Evolutionary conservation across 2,797 vertebrate genomes (phyloP).

Genomic region (Ctenochaetus hawaiiensis): DNA sequence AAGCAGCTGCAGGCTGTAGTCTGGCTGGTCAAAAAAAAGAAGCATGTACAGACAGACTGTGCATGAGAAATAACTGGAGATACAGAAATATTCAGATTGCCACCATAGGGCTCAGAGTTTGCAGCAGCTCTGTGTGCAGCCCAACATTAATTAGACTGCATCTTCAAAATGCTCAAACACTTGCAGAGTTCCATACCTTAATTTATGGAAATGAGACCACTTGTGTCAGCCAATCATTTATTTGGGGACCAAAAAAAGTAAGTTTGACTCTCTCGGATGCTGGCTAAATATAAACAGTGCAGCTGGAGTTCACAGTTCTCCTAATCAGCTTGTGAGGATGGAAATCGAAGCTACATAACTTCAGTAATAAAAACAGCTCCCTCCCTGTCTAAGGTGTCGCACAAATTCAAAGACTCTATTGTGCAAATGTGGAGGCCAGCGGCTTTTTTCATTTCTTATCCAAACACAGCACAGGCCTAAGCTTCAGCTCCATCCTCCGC

Average conservation of each 20-base stretch:
- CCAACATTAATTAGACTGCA: slow-evolving; percentile 36
- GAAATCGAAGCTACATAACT: slow-evolving; percentile 28
- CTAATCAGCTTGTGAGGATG: slow-evolving; percentile 33
- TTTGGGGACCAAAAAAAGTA: slow-evolving; percentile 11
- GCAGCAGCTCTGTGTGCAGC: slow-evolving; percentile 23
- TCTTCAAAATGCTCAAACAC: slow-evolving; percentile 19
- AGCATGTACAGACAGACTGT: background rate
- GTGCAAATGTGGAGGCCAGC: slow-evolving; percentile 59
- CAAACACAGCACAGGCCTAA: slow-evolving; percentile 66
- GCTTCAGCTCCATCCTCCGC: slow-evolving; percentile 24
- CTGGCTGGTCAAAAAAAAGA: slow-evolving; percentile 15
- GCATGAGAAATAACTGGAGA: slow-evolving; percentile 27
- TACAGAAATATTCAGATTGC: slow-evolving; percentile 20
- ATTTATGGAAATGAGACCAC: slow-evolving; percentile 40
- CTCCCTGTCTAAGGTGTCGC: slow-evolving; percentile 46
- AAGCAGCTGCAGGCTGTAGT: slow-evolving; percentile 34
- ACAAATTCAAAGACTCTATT: slow-evolving; percentile 62
- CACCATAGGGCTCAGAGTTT: slow-evolving; percentile 30
- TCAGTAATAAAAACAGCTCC: slow-evolving; percentile 46
- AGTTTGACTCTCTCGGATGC: slow-evolving; percentile 19
- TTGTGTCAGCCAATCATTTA: slow-evolving; percentile 35
- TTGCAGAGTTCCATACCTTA: slow-evolving; percentile 18
- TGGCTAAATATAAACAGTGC: slow-evolving; percentile 28
- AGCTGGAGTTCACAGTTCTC: background rate
- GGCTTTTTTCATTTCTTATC: slow-evolving; percentile 59